Conservation (phyloP, 2,888 invertebrate species). For the Pycnomerus fuliginosus region DNA sequence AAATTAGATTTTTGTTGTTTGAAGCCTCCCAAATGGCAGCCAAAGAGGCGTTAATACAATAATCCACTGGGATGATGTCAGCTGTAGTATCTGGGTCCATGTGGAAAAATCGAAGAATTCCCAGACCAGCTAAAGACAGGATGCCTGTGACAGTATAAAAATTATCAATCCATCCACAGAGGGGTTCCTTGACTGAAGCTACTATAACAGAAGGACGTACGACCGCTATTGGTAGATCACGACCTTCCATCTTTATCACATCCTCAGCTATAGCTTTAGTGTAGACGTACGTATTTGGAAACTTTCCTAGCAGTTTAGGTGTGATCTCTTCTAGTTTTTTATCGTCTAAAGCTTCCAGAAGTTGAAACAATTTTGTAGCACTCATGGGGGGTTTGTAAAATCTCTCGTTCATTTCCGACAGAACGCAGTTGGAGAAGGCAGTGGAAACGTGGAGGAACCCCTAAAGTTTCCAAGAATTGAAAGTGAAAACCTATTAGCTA, state of each 20-base stretch:
- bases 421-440: not conserved
- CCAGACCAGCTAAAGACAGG: slow-evolving; percentile 56
- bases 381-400: too few relatives aligned
- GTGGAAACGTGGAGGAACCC: not conserved
- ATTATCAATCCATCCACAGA: slow-evolving; percentile 69
- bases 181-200: slow-evolving; percentile 37
- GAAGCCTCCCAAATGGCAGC: slow-evolving; percentile 7
- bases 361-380: too few relatives aligned
- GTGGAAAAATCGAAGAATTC: slow-evolving; percentile 62
- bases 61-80: slow-evolving; percentile 65
- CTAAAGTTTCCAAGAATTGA: not conserved
- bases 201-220: slow-evolving; percentile 63
- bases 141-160: slow-evolving; percentile 61
- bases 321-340: too few relatives aligned
- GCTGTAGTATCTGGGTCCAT: slow-evolving; percentile 56
- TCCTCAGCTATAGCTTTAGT: slow-evolving; percentile 73
- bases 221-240: slow-evolving; percentile 62
- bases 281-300: slow-evolving; percentile 73
- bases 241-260: slow-evolving; percentile 55
- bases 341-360: too few relatives aligned
- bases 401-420: not conserved
- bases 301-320: slow-evolving; percentile 53
- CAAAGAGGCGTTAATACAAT: slow-evolving; percentile 5
- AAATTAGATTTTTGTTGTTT: too few relatives aligned
- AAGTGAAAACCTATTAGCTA: too few relatives aligned